Base-by-base conservation (phyloP, 2,797 vertebrate species). In the Eospalax fontanierii region DNA sequence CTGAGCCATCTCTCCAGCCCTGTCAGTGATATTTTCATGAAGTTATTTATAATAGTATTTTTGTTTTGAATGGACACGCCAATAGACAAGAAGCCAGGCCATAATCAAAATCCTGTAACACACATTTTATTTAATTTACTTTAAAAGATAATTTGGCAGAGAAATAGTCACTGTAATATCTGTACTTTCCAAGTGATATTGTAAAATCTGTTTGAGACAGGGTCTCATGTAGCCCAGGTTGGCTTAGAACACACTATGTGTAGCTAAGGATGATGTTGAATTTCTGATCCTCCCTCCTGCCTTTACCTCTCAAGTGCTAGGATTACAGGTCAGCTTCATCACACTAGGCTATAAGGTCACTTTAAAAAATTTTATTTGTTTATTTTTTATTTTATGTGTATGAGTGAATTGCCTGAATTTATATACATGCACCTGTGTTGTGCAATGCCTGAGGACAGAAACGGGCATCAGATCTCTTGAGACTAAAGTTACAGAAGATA, bases 141-240 rank as follows among this genome's bases (percentile, higher is more conserved):
- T 90, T 87, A 78, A 93, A 94, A 87, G 89, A 88, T 95, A 88
- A 81, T 95, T 96, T 89, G 88, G 81, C 75, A 87, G 86, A 85
- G 46, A 82, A 76, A 74, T 46, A 46, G 71, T 78, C 30, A 78
- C 33, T 92, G 54, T 80, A 78, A 95, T 83, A 88, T 50, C 43
- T 87, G 33, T 71, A 35, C 66, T 95, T 97, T 83, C 82, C 63
- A 87, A 87, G 87, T 78, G 78, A 61, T 87, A 84, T 30, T 61
- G 8, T 74, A 22, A 74, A 30, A 30, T 63, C 19, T 81, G 15
- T 63, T 63, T 40, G 79, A 63, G 35, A 65, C 35, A 33, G 16
- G 24, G 38, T 83, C 43, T 83, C 18, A 43, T 19, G 30, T 15
- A 40, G 70, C 38, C 50, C 33, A 70, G 65, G 22, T 8, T 85